Percentiles rank a stretch among this genome's conserved stretches.
These are phyloP conservation scores for Emys orbicularis DNA, from an alignment of 2,797 vertebrate genomes.

Conservation along the genomic window DNA sequence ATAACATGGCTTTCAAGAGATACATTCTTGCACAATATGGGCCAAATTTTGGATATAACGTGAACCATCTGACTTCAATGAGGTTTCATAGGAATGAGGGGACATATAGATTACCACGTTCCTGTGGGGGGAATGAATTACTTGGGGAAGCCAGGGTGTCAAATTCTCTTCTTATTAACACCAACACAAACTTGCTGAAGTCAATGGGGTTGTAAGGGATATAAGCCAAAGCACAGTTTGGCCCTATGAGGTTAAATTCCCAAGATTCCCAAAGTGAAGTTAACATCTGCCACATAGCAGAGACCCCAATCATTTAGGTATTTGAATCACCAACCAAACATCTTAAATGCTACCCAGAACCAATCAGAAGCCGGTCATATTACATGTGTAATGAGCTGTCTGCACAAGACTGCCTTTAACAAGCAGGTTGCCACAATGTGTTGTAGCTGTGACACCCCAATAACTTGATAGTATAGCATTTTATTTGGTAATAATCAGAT, in stretches of 20 bases:
- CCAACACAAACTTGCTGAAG: accelerated
- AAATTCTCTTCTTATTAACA: neutral
- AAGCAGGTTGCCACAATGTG: neutral
- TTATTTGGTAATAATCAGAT: neutral
- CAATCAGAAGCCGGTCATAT: neutral
- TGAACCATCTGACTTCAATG: neutral
- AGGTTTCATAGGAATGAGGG: accelerated
- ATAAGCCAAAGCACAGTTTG: neutral
- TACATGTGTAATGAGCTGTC: neutral
- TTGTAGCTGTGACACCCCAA: neutral
- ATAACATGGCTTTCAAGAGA: neutral
- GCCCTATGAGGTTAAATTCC: neutral
- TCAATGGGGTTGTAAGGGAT: neutral
- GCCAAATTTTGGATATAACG: conserved; percentile 9
- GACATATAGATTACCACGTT: neutral
- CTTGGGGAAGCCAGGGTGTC: neutral
- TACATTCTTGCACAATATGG: conserved; percentile 2
- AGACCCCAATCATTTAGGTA: neutral
- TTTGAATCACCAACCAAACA: neutral
- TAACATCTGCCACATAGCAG: accelerated
- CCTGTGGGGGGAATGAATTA: neutral
- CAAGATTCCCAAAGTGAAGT: neutral
- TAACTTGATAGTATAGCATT: neutral
- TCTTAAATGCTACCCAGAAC: neutral
- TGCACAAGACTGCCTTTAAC: neutral